These are phyloP conservation scores for Temnothorax curvispinosus DNA, from an alignment of 1,140 invertebrate species.

Conservation along the genomic window DNA sequence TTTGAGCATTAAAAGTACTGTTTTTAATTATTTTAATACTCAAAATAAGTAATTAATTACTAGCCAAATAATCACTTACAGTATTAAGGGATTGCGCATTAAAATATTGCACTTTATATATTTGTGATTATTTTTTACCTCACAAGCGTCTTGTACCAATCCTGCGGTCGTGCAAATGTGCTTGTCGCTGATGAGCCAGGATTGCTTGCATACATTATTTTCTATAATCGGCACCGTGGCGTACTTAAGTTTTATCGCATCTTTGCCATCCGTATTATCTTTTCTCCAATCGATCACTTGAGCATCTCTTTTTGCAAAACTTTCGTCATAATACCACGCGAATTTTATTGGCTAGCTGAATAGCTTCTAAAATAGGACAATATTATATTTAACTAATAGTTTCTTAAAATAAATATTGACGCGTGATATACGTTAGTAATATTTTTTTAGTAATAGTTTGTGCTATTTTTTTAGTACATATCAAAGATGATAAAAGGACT, in stretches of 20 bases:
- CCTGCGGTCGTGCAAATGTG: background rate
- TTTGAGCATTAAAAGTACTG: no score
- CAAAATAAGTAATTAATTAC: no score
- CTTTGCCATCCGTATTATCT: background rate
- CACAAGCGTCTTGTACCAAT: background rate
- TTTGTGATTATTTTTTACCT: background rate
- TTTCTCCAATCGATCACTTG: slow-evolving; percentile 64
- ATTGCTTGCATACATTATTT: background rate
- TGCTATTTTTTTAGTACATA: background rate
- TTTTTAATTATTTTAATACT: no score
- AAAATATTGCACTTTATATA: no score
- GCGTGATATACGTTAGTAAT: background rate
- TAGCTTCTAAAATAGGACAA: background rate
- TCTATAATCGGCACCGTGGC: background rate
- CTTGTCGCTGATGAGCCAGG: background rate
- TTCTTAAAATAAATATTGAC: background rate
- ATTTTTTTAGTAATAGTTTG: background rate
- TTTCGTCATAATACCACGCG: background rate
- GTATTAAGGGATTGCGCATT: no score
- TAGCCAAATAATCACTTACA: no score
- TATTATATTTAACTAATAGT: background rate
- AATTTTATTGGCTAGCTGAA: background rate
- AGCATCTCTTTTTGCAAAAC: background rate
- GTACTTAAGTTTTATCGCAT: background rate
- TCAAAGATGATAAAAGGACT: background rate